These are phyloP conservation scores for Xerus inauris DNA, from an alignment of 2,113 vertebrate species.

Conservation along the genomic window DNA sequence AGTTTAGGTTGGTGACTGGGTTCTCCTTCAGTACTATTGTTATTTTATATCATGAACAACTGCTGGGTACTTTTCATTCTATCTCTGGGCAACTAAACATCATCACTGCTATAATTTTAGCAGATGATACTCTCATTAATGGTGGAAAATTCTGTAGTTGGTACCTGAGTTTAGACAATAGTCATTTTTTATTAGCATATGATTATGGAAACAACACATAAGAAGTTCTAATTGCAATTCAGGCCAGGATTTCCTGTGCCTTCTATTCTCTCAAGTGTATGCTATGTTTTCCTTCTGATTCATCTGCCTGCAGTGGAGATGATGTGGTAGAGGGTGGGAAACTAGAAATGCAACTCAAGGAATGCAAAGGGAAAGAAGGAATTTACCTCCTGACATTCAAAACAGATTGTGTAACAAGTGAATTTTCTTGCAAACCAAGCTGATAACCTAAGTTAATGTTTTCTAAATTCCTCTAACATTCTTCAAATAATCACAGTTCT, in stretches of 20 bases:
- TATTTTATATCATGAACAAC: not conserved
- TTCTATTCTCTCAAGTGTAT: not conserved
- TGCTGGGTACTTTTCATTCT: not conserved
- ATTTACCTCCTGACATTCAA: not conserved
- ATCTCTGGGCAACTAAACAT: not conserved
- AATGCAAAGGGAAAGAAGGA: not conserved
- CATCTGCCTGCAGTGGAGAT: accelerated
- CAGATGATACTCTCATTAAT: not conserved
- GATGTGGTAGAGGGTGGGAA: not conserved
- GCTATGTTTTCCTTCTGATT: not conserved
- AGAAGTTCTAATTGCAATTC: not conserved
- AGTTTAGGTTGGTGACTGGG: not conserved
- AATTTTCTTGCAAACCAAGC: not conserved
- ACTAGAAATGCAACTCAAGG: not conserved
- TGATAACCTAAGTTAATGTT: not conserved
- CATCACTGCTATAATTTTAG: not conserved
- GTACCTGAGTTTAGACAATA: not conserved
- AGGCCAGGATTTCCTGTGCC: not conserved
- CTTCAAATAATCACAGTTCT: not conserved
- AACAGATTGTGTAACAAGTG: not conserved
- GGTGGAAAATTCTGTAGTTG: not conserved
- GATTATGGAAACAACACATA: not conserved
- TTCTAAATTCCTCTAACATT: not conserved
- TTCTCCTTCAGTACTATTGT: too few species aligned
- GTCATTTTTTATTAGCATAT: not conserved